Conservation (phyloP, 2,888 invertebrate species). For the Lepetodrilus schrolli region DNA sequence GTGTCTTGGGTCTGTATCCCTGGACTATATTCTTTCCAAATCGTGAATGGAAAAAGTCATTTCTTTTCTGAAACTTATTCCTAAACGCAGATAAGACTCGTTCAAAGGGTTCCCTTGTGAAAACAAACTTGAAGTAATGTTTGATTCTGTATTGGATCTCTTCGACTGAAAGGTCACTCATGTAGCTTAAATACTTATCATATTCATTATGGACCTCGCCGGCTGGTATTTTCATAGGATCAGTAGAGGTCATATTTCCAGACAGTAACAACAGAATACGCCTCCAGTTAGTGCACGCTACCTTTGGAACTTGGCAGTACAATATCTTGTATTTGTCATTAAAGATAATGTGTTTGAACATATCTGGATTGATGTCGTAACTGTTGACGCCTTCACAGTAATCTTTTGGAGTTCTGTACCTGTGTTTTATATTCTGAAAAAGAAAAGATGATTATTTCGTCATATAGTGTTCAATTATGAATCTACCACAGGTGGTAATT, state of each 20-base stretch:
- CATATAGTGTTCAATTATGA: too few species aligned
- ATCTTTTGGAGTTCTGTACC: not conserved
- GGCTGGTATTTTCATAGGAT: conserved; percentile 54
- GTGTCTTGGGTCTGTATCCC: conserved; percentile 84
- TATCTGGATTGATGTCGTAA: not conserved
- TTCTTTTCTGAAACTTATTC: conserved; percentile 84
- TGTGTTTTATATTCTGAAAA: too few species aligned
- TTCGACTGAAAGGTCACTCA: conserved; percentile 69
- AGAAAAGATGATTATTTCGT: too few species aligned
- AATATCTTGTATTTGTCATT: conserved; percentile 88
- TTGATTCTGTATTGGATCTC: conserved; percentile 82
- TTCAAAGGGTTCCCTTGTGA: conserved; percentile 93
- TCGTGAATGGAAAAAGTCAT: conserved; percentile 77
- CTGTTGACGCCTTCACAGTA: not conserved
- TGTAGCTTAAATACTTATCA: conserved; percentile 51
- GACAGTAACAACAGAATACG: conserved; percentile 88
- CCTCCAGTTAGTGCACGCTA: conserved; percentile 96
- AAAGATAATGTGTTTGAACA: conserved; percentile 39
- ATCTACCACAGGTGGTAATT: too few species aligned
- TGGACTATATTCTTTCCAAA: conserved; percentile 84
- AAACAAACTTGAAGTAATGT: conserved; percentile 88
- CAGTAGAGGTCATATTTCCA: conserved; percentile 75
- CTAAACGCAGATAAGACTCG: conserved; percentile 90
- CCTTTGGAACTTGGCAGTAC: conserved; percentile 94
- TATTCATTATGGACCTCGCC: conserved; percentile 55